These are phyloP conservation scores for Drosophila leonis DNA, from an alignment of 2,888 invertebrate species.

Conservation along the genomic window DNA sequence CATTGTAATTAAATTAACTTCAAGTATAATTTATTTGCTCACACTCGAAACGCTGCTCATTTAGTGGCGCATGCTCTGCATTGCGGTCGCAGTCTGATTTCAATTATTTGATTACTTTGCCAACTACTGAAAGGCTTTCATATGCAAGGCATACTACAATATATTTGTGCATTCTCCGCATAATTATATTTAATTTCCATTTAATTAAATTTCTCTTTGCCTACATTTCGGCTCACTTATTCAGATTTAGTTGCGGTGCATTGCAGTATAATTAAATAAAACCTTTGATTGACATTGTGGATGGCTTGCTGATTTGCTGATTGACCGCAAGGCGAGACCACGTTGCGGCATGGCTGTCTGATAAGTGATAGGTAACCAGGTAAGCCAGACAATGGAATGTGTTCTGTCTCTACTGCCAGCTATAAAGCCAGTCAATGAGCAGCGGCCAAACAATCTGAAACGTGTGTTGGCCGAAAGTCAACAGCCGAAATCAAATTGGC, in stretches of 20 bases:
- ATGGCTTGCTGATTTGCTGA: conserved; percentile 10
- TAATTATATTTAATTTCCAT: conserved; percentile 1
- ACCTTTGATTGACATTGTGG: conserved; percentile 52
- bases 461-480: conserved; percentile 39
- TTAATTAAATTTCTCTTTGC: background rate
- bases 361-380: conserved; percentile 21
- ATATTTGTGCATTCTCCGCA: background rate
- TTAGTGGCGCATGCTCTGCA: conserved; percentile 27
- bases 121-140: background rate
- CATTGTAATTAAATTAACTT: conserved; percentile 28
- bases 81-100: conserved; percentile 39
- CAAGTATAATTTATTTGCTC: conserved; percentile 30
- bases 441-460: conserved; percentile 44
- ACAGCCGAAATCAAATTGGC: conserved; percentile 12
- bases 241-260: conserved; percentile 23
- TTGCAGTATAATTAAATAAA: conserved; percentile 44
- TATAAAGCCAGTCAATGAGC: conserved; percentile 28
- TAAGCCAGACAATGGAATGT: background rate
- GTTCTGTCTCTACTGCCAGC: background rate
- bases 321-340: conserved; percentile 39
- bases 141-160: background rate
- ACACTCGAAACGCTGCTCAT: conserved; percentile 22
- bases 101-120: conserved; percentile 53
- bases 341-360: conserved; percentile 19
- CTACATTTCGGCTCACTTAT: background rate